phyloP scores from a whole-genome alignment of 2,797 vertebrate species.

The Todus mexicanus region DNA sequence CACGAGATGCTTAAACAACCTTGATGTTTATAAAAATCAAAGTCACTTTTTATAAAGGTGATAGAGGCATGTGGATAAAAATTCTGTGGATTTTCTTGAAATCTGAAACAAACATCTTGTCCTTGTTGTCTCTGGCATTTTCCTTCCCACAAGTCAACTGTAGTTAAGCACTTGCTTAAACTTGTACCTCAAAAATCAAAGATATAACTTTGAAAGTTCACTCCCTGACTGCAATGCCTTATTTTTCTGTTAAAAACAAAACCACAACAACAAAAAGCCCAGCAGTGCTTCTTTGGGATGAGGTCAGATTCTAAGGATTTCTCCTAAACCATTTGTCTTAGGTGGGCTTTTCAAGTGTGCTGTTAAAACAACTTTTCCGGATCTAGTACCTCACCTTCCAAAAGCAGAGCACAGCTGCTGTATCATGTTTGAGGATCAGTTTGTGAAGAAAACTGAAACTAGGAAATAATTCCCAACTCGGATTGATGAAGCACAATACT shows the following conservation, averaged over 20 bases:
- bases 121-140: neutral
- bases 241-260: neutral
- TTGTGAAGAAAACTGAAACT: neutral
- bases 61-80: neutral
- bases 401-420: neutral
- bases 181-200: neutral
- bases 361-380: neutral
- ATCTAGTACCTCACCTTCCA: neutral
- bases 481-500: neutral
- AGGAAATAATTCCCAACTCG: too few relatives aligned
- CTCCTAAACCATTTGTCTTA: neutral
- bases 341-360: neutral
- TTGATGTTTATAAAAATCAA: neutral
- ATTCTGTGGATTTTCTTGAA: neutral
- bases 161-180: neutral
- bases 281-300: neutral
- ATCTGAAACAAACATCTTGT: neutral
- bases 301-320: neutral
- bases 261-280: neutral
- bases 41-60: neutral
- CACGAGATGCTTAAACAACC: neutral
- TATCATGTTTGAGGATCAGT: neutral
- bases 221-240: neutral
- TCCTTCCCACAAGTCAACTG: neutral
- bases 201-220: neutral